Evolutionary conservation across 2,888 invertebrate species (phyloP), one percentile per base, ranked within the genome.

Genomic region (Drosophila silvestris): DNA sequence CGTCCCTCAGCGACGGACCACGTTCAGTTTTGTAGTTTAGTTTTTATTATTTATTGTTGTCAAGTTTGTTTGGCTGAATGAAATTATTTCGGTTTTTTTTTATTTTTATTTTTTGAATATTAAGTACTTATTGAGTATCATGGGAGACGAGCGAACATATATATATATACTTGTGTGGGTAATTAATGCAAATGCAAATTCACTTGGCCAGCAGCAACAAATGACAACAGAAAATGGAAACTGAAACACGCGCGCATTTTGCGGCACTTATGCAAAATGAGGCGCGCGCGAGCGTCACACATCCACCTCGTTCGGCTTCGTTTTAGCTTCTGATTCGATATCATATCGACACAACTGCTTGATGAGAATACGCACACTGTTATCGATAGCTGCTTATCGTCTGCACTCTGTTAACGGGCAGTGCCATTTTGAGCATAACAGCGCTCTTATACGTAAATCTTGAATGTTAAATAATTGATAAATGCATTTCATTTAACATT

Each of bases 161-260:
- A n/a, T 44, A 6, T 47, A 22, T 47, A 26, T 47, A 47, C 47
- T 47, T 47, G 16, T 16, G 47, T 47, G 47, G 26, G 16, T 47
- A 47, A 47, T 47, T 47, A 47, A 47, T 47, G 26, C 26, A 47
- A 47, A 26, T 66, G 70, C 51, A 39, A 61, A 64, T 78, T 78
- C 74, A 70, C 74, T 74, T 74, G 74, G 51, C 64, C 59, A 60
- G 50, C 70, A 74, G 62, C 68, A 64, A 62, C 69, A 75, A 78
- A 62, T 68, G 62, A 68, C 61, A 75, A 64, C 64, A 70, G 65
- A 79, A 74, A 79, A 79, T 74, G 39, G 79, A 70, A 79, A 77
- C 79, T 78, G 74, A 78, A 79, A 79, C 79, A 78, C 77, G 77
- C 77, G 79, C 77, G 79, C 77, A 77, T 78, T 77, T 77, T 74